These are phyloP conservation scores for Manduca sexta DNA, from an alignment of 1,140 invertebrate genomes.

Conservation along the genomic window DNA sequence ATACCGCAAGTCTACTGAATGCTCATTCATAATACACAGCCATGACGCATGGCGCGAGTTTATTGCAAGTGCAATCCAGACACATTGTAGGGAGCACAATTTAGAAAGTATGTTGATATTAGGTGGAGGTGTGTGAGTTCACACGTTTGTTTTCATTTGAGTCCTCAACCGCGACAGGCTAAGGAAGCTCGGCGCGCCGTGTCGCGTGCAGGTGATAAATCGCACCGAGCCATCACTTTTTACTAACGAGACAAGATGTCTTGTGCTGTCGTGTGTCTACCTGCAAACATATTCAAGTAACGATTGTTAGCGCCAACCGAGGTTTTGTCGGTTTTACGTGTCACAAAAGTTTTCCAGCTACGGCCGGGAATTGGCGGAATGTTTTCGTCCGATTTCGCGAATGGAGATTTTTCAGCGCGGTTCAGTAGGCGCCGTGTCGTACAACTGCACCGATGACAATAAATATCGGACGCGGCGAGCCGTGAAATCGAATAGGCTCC, in stretches of 20 bases:
- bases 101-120: constrained; percentile 4
- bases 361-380: constrained; percentile 43
- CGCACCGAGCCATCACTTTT: constrained; percentile 58
- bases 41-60: background rate
- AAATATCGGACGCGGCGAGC: constrained; percentile 68
- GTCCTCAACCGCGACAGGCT: constrained; percentile 35
- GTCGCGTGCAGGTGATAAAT: constrained; percentile 68
- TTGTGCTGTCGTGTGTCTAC: constrained; percentile 13
- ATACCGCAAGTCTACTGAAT: too few species aligned
- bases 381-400: constrained; percentile 62
- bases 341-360: constrained; percentile 29
- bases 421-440: constrained; percentile 68
- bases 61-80: too few species aligned
- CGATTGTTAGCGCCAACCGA: constrained; percentile 34
- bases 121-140: constrained; percentile 8
- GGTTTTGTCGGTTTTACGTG: constrained; percentile 19
- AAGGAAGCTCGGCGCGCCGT: constrained; percentile 36
- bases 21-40: too few species aligned
- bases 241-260: constrained; percentile 69
- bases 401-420: constrained; percentile 66
- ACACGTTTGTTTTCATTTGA: constrained; percentile 41
- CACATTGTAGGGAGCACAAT: constrained; percentile 1
- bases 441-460: constrained; percentile 71
- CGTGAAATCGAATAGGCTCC: constrained; percentile 72
- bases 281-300: constrained; percentile 44